Base-by-base conservation (phyloP, 2,797 vertebrate genomes). In the Bradypodion pumilum region DNA sequence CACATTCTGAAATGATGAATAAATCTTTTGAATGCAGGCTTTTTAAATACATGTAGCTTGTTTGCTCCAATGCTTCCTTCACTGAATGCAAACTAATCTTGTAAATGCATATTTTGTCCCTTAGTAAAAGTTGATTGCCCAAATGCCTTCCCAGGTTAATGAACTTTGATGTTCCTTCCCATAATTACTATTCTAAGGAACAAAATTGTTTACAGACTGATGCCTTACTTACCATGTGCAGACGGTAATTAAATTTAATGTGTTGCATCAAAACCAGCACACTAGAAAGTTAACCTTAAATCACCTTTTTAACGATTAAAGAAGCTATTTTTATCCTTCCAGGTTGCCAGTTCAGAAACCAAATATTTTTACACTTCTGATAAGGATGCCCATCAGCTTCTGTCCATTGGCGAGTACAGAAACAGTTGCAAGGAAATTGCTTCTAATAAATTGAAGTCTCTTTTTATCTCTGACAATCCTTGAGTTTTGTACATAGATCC, bases 221-320 rank as follows among this genome's bases (percentile, higher is more conserved):
- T 85, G 84, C 84, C 16, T 76, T 75, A 81, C 63, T 78, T 62
- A 59, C 46, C 2, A 52, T 68, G 7, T 81, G 85, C 83, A 78
- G 13, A 13, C 63, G 75, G 72, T 82, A 82, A 74, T 72, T 91
- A 82, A 78, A 84, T 80, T 84, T 85, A 15, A 77, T 59, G 63
- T 74, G 37, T 59, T 82, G 15, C 21, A 80, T 68, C 69, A 44
- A 83, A 85, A 85, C 87, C 78, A 77, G 78, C 77, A 66, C 37
- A 80, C 15, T 40, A 62, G 37, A 42, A 73, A 75, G 9, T 56
- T 84, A 75, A 60, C 40, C 78, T 62, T 60, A 86, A 86, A 82
- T 80, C 65, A 72, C 29, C 59, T 75, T 88, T 23, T 7, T 69
- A 83, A 75, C 52, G 1, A 65, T 62, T 86, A 80, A 80, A 77